These are phyloP conservation scores for Podabrus alpinus DNA, from an alignment of 2,888 invertebrate species.

Conservation along the genomic window DNA sequence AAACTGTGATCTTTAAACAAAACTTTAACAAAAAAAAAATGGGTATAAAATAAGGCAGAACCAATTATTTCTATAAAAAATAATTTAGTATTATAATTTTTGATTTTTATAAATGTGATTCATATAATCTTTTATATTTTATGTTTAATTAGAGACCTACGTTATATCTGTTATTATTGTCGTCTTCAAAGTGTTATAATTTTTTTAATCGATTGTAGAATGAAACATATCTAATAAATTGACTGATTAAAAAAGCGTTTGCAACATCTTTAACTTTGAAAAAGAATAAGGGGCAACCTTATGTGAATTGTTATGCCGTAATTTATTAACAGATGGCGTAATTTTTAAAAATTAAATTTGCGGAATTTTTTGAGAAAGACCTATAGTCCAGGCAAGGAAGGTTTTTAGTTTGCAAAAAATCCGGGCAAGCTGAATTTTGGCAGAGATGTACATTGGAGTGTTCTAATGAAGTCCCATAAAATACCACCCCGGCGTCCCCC, in stretches of 20 bases:
- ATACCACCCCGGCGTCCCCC: no score
- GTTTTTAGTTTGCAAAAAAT: no score
- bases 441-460: no score
- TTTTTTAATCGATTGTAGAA: constrained; percentile 44
- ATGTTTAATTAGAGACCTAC: neutral
- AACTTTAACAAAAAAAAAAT: constrained; percentile 26
- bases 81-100: neutral
- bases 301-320: no score
- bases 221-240: constrained; percentile 54
- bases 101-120: constrained; percentile 4
- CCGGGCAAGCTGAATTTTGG: no score
- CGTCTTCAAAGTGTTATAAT: constrained; percentile 14
- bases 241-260: constrained; percentile 43
- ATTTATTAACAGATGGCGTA: no score
- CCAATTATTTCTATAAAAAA: constrained; percentile 13
- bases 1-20: constrained; percentile 47
- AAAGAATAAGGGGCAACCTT: no score
- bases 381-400: no score
- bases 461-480: no score
- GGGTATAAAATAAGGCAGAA: constrained; percentile 27
- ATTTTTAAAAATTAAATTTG: no score
- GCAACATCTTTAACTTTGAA: no score
- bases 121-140: neutral
- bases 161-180: constrained; percentile 9
- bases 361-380: no score